Evolutionary conservation across 2,888 invertebrate genomes (phyloP).

Genomic region (Sthenelais limicola): DNA sequence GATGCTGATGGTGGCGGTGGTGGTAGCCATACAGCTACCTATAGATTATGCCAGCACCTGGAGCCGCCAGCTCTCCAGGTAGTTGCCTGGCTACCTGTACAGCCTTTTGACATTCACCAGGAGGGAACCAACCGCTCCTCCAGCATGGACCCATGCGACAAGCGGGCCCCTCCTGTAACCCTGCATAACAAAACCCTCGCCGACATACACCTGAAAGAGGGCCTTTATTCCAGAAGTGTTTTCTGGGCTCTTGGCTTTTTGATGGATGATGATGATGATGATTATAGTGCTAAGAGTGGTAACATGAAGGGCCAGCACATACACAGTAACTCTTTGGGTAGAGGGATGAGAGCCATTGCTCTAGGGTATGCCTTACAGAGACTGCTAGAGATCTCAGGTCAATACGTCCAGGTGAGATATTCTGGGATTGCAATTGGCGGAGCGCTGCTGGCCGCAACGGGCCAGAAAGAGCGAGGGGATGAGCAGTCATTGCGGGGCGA

Average conservation of each 20-base stretch:
- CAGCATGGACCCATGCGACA: conserved; percentile 27
- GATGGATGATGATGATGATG: not conserved
- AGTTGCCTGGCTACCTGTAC: conserved; percentile 8
- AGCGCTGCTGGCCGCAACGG: too few species aligned
- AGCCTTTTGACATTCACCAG: not conserved
- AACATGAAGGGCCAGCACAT: too few species aligned
- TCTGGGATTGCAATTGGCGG: too few species aligned
- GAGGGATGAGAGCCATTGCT: not conserved
- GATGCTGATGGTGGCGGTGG: too few species aligned
- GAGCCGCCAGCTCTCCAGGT: conserved; percentile 18
- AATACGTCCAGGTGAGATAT: conserved; percentile 15
- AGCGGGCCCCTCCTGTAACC: conserved; percentile 38
- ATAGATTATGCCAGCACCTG: not conserved
- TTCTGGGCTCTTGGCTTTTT: conserved; percentile 43
- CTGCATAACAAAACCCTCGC: conserved; percentile 9
- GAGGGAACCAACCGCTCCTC: conserved; percentile 1
- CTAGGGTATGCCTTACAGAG: conserved; percentile 29
- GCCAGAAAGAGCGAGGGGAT: not conserved
- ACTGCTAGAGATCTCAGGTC: conserved; percentile 38
- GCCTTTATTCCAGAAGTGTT: conserved; percentile 27
- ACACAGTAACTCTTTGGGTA: too few species aligned
- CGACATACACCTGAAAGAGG: conserved; percentile 7
- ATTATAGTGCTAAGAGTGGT: too few species aligned
- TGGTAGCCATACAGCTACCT: conserved; percentile 1
- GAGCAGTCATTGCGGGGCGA: not conserved